Conservation (phyloP, 2,888 invertebrate species). For the Spisula subtruncata region DNA sequence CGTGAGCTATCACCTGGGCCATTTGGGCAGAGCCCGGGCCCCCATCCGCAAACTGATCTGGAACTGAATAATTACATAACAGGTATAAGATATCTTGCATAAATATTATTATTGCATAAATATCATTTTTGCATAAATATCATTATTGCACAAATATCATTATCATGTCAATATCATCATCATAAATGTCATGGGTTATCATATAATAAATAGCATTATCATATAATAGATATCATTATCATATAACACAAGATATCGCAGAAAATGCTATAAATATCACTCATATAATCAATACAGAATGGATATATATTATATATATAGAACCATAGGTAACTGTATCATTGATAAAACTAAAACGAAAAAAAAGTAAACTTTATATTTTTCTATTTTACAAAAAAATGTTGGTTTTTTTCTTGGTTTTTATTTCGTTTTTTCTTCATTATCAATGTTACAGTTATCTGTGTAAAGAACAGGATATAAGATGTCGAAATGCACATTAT, state of each 20-base stretch:
- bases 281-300: too few species aligned
- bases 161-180: background rate
- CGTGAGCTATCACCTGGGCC: conserved; percentile 64
- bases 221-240: conserved; percentile 6
- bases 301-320: too few species aligned
- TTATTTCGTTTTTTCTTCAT: too few species aligned
- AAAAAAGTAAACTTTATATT: too few species aligned
- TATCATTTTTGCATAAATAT: background rate
- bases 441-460: too few species aligned
- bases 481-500: background rate
- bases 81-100: conserved; percentile 34
- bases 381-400: too few species aligned
- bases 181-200: too few species aligned
- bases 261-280: too few species aligned
- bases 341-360: too few species aligned
- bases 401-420: too few species aligned
- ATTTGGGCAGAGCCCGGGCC: conserved; percentile 62
- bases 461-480: background rate
- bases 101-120: background rate
- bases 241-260: background rate
- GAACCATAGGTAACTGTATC: too few species aligned
- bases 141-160: background rate
- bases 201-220: too few species aligned
- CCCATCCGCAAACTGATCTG: conserved; percentile 78
- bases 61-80: conserved; percentile 68